phyloP scores from a whole-genome alignment of 2,888 invertebrate genomes.

The Sinhomidia bicolor region DNA sequence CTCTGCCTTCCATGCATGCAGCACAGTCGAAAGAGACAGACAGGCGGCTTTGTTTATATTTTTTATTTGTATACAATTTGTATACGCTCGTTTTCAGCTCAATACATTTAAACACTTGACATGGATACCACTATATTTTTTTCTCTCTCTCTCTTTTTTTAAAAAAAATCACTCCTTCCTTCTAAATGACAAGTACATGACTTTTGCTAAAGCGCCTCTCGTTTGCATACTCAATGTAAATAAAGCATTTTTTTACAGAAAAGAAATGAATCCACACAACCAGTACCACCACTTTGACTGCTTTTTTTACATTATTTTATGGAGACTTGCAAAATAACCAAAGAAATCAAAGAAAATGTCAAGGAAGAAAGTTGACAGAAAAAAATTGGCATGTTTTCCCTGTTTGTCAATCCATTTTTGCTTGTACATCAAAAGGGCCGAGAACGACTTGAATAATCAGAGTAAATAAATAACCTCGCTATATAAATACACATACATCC shows the following conservation, averaged over 20 bases:
- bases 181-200: no score
- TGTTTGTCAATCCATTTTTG: neutral
- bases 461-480: no score
- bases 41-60: neutral
- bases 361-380: neutral
- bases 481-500: no score
- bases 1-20: neutral
- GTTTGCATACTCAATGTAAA: no score
- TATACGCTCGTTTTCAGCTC: neutral
- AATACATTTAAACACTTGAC: no score
- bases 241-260: no score
- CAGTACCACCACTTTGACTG: neutral
- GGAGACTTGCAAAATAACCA: neutral
- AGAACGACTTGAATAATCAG: neutral
- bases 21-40: neutral
- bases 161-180: no score
- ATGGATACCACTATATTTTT: no score
- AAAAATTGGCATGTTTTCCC: neutral
- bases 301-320: neutral
- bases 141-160: no score
- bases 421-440: neutral
- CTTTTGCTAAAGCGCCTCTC: no score
- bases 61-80: neutral
- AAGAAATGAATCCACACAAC: no score
- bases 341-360: constrained; percentile 12